Evolutionary conservation across 2,888 invertebrate species (phyloP).

Genomic region (Noctua janthe): DNA sequence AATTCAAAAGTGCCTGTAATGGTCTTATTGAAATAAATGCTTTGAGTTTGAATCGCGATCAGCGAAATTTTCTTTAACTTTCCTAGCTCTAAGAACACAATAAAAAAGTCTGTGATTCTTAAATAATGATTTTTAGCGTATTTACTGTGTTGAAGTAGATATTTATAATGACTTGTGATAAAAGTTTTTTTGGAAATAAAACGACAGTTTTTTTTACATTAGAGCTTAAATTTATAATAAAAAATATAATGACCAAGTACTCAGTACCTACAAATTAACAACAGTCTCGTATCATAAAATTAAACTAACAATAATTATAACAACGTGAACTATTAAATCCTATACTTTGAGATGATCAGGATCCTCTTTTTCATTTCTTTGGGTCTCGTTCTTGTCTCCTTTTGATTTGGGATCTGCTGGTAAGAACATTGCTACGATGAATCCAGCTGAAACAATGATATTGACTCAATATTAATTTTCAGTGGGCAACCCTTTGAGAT

Average conservation of each 20-base stretch:
- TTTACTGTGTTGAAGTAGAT: neutral
- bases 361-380: slow-evolving; percentile 9
- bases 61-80: neutral
- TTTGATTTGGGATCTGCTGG: slow-evolving; percentile 72
- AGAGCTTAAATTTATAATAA: neutral
- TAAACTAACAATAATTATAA: slow-evolving; percentile 1
- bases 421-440: slow-evolving; percentile 75
- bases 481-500: neutral
- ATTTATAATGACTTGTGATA: neutral
- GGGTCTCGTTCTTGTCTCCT: neutral
- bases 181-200: neutral
- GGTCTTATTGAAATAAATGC: no score
- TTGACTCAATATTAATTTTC: neutral
- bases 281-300: slow-evolving; percentile 30
- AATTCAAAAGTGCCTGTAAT: no score
- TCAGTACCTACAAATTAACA: slow-evolving; percentile 1
- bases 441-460: slow-evolving; percentile 79
- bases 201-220: neutral
- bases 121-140: neutral
- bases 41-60: no score
- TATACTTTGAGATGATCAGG: slow-evolving; percentile 15
- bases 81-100: neutral
- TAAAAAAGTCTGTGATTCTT: neutral
- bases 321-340: neutral
- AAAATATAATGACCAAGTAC: slow-evolving; percentile 1